These are phyloP conservation scores for Malurus melanocephalus DNA, from an alignment of 2,113 vertebrate genomes.

Conservation along the genomic window DNA sequence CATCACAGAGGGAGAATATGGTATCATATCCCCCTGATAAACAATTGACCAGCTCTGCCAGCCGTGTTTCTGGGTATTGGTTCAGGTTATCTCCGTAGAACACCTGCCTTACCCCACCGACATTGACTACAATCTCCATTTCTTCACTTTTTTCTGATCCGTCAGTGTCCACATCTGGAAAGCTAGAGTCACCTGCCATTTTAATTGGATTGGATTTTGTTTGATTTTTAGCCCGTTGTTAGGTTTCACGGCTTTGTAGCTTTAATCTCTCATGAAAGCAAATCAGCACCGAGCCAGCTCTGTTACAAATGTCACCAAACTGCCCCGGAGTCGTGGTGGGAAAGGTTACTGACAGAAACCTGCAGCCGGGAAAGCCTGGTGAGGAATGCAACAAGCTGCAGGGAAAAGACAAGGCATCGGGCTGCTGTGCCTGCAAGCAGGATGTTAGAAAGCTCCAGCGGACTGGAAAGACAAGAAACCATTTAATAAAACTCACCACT, in stretches of 20 bases:
- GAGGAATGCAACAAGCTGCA: conserved; percentile 60
- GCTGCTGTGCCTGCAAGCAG: conserved; percentile 41
- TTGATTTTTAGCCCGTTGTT: not conserved
- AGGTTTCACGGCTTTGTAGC: not conserved
- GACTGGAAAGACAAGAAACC: conserved; percentile 45
- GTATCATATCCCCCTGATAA: conserved; percentile 80
- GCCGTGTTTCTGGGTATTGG: conserved; percentile 89
- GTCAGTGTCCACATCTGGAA: conserved; percentile 71
- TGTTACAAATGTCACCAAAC: not conserved
- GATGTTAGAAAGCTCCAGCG: conserved; percentile 38
- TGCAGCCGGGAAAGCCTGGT: not conserved
- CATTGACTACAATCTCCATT: conserved; percentile 88
- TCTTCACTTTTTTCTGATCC: conserved; percentile 77
- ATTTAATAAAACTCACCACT: conserved; percentile 67
- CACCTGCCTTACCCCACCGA: conserved; percentile 89
- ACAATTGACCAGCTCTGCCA: conserved; percentile 88
- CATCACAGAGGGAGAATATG: conserved; percentile 90
- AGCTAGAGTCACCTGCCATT: conserved; percentile 78
- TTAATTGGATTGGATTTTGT: conserved; percentile 18
- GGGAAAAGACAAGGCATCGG: conserved; percentile 45
- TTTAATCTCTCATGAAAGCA: conserved; percentile 32
- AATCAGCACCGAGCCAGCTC: not conserved
- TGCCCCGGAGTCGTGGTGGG: not conserved
- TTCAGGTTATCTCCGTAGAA: conserved; percentile 84
- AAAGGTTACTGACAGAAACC: conserved; percentile 37